Percentiles rank a stretch among this genome's conserved stretches.
These are phyloP conservation scores for Trachelus iudaicus DNA, from an alignment of 2,888 invertebrate species.

Conservation along the genomic window DNA sequence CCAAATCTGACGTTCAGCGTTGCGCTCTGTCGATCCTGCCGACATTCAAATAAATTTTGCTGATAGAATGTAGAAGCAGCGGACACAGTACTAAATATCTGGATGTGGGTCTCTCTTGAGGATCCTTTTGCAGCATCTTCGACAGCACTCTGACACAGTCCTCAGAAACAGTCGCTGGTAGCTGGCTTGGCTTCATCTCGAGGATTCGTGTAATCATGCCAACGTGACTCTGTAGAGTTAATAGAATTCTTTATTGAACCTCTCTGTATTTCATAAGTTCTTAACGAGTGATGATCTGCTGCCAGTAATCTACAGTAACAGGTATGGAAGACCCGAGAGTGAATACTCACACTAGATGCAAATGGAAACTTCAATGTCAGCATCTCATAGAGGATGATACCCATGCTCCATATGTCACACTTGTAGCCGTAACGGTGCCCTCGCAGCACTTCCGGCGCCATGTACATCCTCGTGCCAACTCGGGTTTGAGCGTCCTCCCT, in stretches of 20 bases:
- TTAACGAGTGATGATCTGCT: background rate
- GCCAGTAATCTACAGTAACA: background rate
- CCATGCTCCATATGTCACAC: constrained; percentile 85
- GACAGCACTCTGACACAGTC: too few relatives aligned
- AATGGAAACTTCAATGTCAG: constrained; percentile 13
- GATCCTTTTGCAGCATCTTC: too few relatives aligned
- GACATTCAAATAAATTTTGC: too few relatives aligned
- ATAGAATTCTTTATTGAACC: background rate
- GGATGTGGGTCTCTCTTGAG: too few relatives aligned
- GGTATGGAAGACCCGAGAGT: too few relatives aligned
- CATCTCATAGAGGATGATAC: constrained; percentile 82
- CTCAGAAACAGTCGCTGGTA: too few relatives aligned
- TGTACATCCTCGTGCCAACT: constrained; percentile 64
- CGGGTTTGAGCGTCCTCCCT: background rate
- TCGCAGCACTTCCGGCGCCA: constrained; percentile 84
- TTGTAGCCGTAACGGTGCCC: constrained; percentile 79
- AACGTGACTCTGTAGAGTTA: background rate
- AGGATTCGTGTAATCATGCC: background rate
- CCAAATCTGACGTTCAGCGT: too few relatives aligned
- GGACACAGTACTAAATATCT: too few relatives aligned
- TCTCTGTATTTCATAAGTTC: background rate
- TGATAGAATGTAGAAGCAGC: too few relatives aligned
- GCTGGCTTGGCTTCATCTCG: too few relatives aligned
- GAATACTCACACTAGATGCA: constrained; percentile 1
- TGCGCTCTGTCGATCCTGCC: too few relatives aligned